Base-by-base conservation (phyloP, 1,140 invertebrate genomes). In the Atta cephalotes region DNA sequence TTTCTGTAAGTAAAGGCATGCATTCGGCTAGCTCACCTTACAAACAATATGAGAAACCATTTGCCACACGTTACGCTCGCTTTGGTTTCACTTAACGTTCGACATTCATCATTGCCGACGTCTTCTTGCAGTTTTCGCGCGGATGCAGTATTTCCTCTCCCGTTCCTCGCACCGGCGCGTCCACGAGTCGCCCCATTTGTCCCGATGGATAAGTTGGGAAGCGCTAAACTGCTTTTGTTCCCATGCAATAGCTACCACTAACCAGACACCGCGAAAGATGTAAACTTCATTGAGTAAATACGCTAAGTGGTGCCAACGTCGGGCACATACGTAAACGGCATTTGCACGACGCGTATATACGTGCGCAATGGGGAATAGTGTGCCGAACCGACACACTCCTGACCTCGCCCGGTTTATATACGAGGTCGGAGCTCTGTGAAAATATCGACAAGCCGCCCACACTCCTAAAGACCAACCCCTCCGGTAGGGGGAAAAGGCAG, bases 41-140 rank as follows among this genome's bases (percentile, higher is more conserved):
- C 39, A 51, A 10, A n/a, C 53, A 74, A 49, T 74, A 82, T 62
- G 70, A 62, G 80, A 62, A 74, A 76, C 58, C 70, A 35, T 84
- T 84, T 74, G 56, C 70, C n/a, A 84, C 39, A 10, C 35, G 62
- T 80, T 65, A 39, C 51, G 82, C n/a, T 51, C 35, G 49, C 35
- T 39, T 31, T 21, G 65, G 84, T 60, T 85, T 39, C 63, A 49
- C 76, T 80, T 85, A 85, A 80, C 76, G 76, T 85, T 89, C 88
- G 88, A 65, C 88, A 87, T 89, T 87, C 86, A 89, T 89, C 88
- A 89, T 89, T 63, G 71, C 39, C 39, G 79, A 89, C 85, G 77
- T 84, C 28, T 87, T 68, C 51, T 85, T 49, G 74, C 39, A 80
- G 84, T 80, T 65, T 45, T 80, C 72, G 5, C 51, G 14, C 39